Base-by-base conservation (phyloP, 2,113 vertebrate genomes). In the Polyodon spathula region DNA sequence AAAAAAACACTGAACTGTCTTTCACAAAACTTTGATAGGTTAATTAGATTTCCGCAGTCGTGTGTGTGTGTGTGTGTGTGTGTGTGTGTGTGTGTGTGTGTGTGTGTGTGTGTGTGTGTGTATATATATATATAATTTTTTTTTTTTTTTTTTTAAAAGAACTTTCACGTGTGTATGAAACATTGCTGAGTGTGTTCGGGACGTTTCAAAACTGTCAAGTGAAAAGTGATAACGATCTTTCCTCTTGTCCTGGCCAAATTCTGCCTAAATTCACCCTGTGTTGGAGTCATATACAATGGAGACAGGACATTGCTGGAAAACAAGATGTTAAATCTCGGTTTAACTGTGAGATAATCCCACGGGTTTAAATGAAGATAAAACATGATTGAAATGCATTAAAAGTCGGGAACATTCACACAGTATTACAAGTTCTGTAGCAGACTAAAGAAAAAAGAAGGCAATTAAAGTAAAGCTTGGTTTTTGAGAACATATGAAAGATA, bases 11-110 rank as follows among this genome's bases (percentile, higher is more conserved):
- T 27, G 27, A 3, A 27, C 48, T 6, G 10, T n/a, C 14, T 50
- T 50, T 50, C 48, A 50, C 48, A 5, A 50, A n/a, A n/a, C 14
- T 27, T 27, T 10, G 48, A 50, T 50, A 50, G 15, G 48, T n/a
- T 50, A 10, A 10, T 50, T 50, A n/a, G 48, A 50, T 50, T 50
- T 50, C 48, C 48, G n/a, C 10, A 12, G 27, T 14, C 44, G 56
- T 37, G 11, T 58, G 56, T 58, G 56, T 58, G 39, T 58, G 39
- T 58, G 10, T 58, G 57, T 58, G 40, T 17, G 57, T 58, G 40
- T 58, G 7, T 43, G 17, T 27, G 10, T 58, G 40, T 3, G 5
- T 40, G 38, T 43, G 57, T 43, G 41, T 46, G 40, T 41, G 15
- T 8, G 58, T 9, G 58, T 17, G 58, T 42, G 58, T 17, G 42